Conservation (phyloP, 2,888 invertebrate genomes). For the Busseola fusca region DNA sequence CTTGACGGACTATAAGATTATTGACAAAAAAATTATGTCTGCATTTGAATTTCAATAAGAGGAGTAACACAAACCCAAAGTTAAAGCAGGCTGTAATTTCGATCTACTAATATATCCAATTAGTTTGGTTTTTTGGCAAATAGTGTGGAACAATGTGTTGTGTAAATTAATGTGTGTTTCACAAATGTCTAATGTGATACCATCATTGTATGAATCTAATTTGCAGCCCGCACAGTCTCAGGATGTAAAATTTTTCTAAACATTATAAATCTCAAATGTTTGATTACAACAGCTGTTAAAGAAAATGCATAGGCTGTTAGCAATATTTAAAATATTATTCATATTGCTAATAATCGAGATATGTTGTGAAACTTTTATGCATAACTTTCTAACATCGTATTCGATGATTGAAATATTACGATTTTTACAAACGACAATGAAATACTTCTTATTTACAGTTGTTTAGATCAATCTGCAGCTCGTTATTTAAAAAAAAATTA, state of each 20-base stretch:
- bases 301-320: neutral
- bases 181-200: neutral
- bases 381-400: constrained; percentile 10
- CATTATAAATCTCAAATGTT: neutral
- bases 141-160: neutral
- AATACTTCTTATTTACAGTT: constrained; percentile 9
- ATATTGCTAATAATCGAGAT: neutral
- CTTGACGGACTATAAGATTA: neutral
- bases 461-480: neutral
- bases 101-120: neutral
- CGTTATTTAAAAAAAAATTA: constrained; percentile 70
- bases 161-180: neutral
- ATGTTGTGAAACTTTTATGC: neutral
- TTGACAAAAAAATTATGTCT: neutral
- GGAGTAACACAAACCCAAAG: neutral
- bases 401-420: neutral
- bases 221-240: neutral
- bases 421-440: constrained; percentile 11
- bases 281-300: constrained; percentile 1
- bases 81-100: neutral
- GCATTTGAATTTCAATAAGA: neutral
- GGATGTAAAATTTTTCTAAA: neutral
- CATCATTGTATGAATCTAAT: neutral
- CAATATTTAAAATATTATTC: constrained; percentile 2
- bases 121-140: neutral